Base-by-base conservation (phyloP, 2,888 invertebrate species). In the Macroteleia sp. region DNA sequence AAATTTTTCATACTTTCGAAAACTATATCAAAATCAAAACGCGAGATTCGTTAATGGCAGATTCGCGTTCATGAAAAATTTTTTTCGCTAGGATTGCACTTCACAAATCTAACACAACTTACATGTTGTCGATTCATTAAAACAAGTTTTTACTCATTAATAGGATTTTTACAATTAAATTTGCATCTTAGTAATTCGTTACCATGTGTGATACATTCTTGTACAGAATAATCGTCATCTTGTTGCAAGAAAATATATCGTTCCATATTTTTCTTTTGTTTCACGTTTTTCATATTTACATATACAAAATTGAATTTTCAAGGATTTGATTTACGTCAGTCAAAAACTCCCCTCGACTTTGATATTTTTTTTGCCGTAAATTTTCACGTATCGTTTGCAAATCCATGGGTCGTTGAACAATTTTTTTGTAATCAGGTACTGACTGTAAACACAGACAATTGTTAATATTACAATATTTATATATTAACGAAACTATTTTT, bases 151-250 rank as follows among this genome's bases (percentile, higher is more conserved):
- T 50, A 50, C 10, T 48, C 3, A 17, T 52, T 70, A 61, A 61
- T 59, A 70, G 70, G 70, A 70, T 52, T 30, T 70, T 70, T 70
- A 70, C 52, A 59, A 44, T 50, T 46, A 32, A 69, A 28, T 34
- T 17, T 42, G 59, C 32, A 34, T 44, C n/a, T 57, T 48, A 36
- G 25, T 30, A n/a, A 16, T 41, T 67, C 44, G 9, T 56, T 44
- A 32, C 16, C 6, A 5, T 41, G 69, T 30, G 57, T 42, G 69
- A 69, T 32, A 69, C 34, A 14, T 41, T 41, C 9, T 1, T 14
- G 14, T 48, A 30, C 12, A 46, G 48, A 22, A 41, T 57, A 46
- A 46, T 46, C 30, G 20, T 14, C 25, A 36, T 36, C 39, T 56
- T 32, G 39, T 48, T 39, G 56, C 59, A 50, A 59, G 41, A 69